Percentiles rank a stretch among this genome's conserved stretches.
These are phyloP conservation scores for Lepeophtheirus nordmannii DNA, from an alignment of 2,888 invertebrate species.

Conservation along the genomic window DNA sequence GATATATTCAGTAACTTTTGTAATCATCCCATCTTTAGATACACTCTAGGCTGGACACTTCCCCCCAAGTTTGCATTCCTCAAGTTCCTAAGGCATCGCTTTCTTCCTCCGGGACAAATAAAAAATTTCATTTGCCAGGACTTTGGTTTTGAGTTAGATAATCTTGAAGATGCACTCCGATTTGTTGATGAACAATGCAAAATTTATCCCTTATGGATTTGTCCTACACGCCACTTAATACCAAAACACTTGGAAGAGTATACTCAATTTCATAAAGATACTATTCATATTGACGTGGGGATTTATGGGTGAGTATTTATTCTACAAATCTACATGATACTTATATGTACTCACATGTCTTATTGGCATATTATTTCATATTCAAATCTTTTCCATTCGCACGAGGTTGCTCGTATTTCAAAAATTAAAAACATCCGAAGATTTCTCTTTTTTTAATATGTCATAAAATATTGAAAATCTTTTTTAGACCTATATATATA, in stretches of 20 bases:
- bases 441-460: too few relatives aligned
- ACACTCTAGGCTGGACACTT: constrained; percentile 58
- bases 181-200: constrained; percentile 1
- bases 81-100: constrained; percentile 55
- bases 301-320: not conserved
- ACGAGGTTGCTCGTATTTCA: too few relatives aligned
- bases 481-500: too few relatives aligned
- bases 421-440: too few relatives aligned
- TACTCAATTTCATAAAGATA: not conserved
- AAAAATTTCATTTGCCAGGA: constrained; percentile 61
- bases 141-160: constrained; percentile 54
- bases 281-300: constrained; percentile 2
- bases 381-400: too few relatives aligned
- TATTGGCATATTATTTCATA: too few relatives aligned
- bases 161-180: constrained; percentile 40
- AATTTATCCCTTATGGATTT: constrained; percentile 17
- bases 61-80: constrained; percentile 64
- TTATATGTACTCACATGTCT: not conserved
- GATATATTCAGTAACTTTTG: constrained; percentile 56
- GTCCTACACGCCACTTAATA: constrained; percentile 7
- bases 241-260: not conserved
- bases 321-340: not conserved
- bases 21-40: constrained; percentile 44
- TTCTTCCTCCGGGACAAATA: constrained; percentile 52
- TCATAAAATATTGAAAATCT: too few relatives aligned